phyloP scores from a whole-genome alignment of 2,797 vertebrate genomes.

The Anableps anableps region DNA sequence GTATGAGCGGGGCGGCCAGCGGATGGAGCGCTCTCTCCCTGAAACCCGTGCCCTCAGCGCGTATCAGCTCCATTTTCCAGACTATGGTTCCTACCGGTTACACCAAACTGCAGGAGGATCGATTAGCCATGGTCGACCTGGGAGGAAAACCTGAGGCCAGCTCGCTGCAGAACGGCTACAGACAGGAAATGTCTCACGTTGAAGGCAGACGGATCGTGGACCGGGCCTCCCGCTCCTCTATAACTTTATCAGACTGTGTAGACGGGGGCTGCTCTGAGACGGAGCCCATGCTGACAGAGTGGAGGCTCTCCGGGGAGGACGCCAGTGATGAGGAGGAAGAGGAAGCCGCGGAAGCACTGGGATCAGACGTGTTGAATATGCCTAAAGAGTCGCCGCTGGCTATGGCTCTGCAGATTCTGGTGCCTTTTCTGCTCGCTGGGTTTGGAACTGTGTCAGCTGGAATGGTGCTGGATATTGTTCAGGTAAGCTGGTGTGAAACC shows the following conservation, averaged over 20 bases:
- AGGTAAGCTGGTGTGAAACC: conserved; percentile 78
- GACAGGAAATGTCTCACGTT: conserved; percentile 63
- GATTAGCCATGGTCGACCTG: conserved; percentile 87
- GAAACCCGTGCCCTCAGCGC: conserved; percentile 84
- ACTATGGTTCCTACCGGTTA: conserved; percentile 94
- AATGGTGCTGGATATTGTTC: conserved; percentile 96
- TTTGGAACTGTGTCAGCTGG: conserved; percentile 97
- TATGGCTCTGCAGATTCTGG: conserved; percentile 93
- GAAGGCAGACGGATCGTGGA: conserved; percentile 72
- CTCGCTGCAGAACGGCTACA: conserved; percentile 80
- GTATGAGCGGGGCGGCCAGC: conserved; percentile 72
- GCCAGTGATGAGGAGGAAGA: conserved; percentile 67
- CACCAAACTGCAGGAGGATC: conserved; percentile 91
- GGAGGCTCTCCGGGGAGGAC: conserved; percentile 79
- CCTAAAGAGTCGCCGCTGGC: conserved; percentile 92
- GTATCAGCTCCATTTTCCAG: conserved; percentile 85
- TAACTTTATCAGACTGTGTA: conserved; percentile 82
- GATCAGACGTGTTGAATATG: conserved; percentile 72
- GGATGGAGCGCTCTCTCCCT: conserved; percentile 84
- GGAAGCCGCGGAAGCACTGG: conserved; percentile 74
- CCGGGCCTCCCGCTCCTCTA: conserved; percentile 68
- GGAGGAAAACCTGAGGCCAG: conserved; percentile 77
- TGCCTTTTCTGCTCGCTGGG: conserved; percentile 94
- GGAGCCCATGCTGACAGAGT: conserved; percentile 87
- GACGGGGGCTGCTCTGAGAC: conserved; percentile 83